These are phyloP conservation scores for Cistogaster globosa DNA, from an alignment of 2,888 invertebrate genomes.

Conservation along the genomic window DNA sequence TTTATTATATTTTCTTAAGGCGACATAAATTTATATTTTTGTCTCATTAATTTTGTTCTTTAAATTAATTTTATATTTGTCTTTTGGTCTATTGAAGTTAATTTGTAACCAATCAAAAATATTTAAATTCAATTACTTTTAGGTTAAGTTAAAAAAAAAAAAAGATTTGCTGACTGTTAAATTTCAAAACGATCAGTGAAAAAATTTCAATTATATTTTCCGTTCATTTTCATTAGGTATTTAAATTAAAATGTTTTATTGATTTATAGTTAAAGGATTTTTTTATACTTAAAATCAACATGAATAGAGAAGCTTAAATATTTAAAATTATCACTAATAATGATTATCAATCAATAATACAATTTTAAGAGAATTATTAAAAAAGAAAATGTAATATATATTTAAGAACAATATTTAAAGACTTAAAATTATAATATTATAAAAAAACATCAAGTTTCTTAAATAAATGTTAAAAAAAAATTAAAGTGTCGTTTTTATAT, in stretches of 20 bases:
- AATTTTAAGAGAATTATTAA: conserved; percentile 41
- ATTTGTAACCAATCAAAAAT: conserved; percentile 14
- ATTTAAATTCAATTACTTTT: neutral
- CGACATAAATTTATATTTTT: conserved; percentile 10
- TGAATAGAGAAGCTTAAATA: neutral
- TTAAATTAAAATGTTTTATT: neutral
- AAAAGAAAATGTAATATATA: conserved; percentile 52
- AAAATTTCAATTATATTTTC: conserved; percentile 14
- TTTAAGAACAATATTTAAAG: conserved; percentile 44
- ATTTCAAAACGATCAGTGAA: neutral
- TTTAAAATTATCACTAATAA: neutral
- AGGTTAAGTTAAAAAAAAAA: neutral
- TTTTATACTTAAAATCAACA: conserved; percentile 1
- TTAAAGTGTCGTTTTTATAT: too few relatives aligned
- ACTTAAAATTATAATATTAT: conserved; percentile 19
- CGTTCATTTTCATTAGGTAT: neutral
- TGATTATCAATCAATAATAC: conserved; percentile 5
- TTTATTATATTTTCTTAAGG: conserved; percentile 44
- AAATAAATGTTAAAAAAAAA: conserved; percentile 64
- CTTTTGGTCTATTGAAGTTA: neutral
- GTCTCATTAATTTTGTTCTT: neutral
- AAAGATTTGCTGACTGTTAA: neutral
- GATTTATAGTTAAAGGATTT: conserved; percentile 19
- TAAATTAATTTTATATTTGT: neutral
- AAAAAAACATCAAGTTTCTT: conserved; percentile 47